A percentile compares a stretch with the other conserved stretches of the same genome.
These are phyloP conservation scores for Aleiodes sp. DNA, from an alignment of 1,140 invertebrate genomes.

Conservation along the genomic window DNA sequence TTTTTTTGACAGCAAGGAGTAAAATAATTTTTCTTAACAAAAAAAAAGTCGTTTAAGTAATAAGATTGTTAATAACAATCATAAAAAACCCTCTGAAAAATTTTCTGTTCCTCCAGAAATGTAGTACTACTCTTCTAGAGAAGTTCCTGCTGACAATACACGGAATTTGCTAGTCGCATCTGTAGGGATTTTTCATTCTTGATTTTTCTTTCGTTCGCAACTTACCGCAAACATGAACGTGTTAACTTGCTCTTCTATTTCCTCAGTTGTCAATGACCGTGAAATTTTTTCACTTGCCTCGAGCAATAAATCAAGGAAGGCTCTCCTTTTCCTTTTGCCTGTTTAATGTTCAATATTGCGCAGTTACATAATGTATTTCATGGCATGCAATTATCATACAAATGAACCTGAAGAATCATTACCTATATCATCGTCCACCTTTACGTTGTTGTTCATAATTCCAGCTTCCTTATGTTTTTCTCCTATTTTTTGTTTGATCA, in stretches of 20 bases:
- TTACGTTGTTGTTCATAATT: background rate
- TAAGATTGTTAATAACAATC: too few relatives aligned
- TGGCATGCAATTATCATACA: too few relatives aligned
- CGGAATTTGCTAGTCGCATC: too few relatives aligned
- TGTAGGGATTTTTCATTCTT: background rate
- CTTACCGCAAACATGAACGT: slow-evolving; percentile 82
- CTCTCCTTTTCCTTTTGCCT: slow-evolving; percentile 62
- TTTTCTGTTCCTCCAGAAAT: too few relatives aligned
- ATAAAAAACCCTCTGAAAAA: too few relatives aligned
- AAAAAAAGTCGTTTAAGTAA: too few relatives aligned
- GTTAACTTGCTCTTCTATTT: slow-evolving; percentile 78
- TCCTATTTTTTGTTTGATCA: slow-evolving; percentile 19
- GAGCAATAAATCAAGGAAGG: slow-evolving; percentile 79
- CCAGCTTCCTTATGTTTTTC: background rate
- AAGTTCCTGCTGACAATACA: too few relatives aligned
- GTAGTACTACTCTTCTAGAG: too few relatives aligned
- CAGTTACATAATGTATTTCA: too few relatives aligned
- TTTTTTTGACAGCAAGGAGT: too few relatives aligned
- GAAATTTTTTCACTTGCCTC: slow-evolving; percentile 66
- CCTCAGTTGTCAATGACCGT: slow-evolving; percentile 69
- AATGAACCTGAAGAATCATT: background rate
- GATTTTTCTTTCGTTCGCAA: slow-evolving; percentile 28
- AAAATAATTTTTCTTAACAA: too few relatives aligned
- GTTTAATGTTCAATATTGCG: background rate
- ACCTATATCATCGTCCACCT: background rate